These are phyloP conservation scores for Pheosia gnoma DNA, from an alignment of 2,888 invertebrate genomes.

Conservation along the genomic window DNA sequence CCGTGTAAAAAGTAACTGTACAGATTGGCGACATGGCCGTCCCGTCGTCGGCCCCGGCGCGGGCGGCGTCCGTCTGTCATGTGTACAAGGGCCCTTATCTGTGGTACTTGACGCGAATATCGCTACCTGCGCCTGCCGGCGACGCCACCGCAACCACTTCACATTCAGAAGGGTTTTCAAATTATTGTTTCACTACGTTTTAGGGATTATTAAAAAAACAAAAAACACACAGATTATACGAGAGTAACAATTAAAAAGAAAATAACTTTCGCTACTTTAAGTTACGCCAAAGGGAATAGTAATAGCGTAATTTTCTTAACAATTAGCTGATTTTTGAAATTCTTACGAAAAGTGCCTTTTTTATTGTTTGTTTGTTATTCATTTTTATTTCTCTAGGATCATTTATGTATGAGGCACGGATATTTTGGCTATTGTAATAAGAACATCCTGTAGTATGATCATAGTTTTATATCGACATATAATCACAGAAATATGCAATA, in stretches of 20 bases:
- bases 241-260: constrained; percentile 1
- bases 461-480: too few species aligned
- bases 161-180: constrained; percentile 60
- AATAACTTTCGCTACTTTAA: not conserved
- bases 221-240: constrained; percentile 14
- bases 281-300: too few species aligned
- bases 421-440: too few species aligned
- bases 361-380: too few species aligned
- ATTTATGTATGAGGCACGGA: too few species aligned
- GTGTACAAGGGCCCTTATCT: constrained; percentile 54
- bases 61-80: constrained; percentile 32
- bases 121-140: constrained; percentile 64
- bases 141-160: constrained; percentile 57
- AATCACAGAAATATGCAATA: too few species aligned
- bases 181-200: constrained; percentile 48
- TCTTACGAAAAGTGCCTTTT: too few species aligned
- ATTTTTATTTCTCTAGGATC: too few species aligned
- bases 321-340: too few species aligned
- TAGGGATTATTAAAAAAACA: constrained; percentile 19
- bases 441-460: too few species aligned
- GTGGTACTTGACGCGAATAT: constrained; percentile 61
- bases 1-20: constrained; percentile 14
- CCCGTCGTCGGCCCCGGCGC: constrained; percentile 40
- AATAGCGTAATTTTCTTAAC: too few species aligned
- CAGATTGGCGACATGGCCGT: constrained; percentile 45